Evolutionary conservation across 2,888 invertebrate genomes (phyloP).

Genomic region (Microctonus aethiopoides): DNA sequence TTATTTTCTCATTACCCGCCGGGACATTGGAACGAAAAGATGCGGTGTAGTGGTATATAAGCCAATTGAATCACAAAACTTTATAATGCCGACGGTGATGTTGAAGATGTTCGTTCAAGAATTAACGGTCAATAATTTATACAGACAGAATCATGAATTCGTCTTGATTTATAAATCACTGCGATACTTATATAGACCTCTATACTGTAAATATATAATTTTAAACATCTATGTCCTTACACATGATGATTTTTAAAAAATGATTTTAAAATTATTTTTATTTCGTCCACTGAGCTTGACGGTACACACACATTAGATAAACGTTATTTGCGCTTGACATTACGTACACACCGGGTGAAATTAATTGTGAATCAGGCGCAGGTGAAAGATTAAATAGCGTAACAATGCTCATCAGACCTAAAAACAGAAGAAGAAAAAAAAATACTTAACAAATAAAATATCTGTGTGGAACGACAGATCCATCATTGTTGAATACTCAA

Average conservation of each 20-base stretch:
- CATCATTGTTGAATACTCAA: neutral
- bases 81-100: neutral
- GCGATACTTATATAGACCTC: too few relatives aligned
- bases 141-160: neutral
- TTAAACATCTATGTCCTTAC: too few relatives aligned
- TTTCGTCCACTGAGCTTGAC: neutral
- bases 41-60: slow-evolving; percentile 25
- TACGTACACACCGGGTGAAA: neutral
- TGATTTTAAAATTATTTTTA: neutral
- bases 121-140: too few relatives aligned
- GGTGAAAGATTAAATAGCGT: neutral
- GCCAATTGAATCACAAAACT: neutral
- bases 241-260: neutral
- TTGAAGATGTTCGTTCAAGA: neutral
- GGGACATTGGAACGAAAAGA: slow-evolving; percentile 37
- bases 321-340: neutral
- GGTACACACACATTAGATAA: neutral
- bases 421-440: neutral
- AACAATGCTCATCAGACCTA: slow-evolving; percentile 1
- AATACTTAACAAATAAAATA: neutral
- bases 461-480: neutral
- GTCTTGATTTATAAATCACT: neutral
- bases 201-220: too few relatives aligned
- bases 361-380: neutral
- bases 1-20: slow-evolving; percentile 57